A percentile compares a stretch with the other conserved stretches of the same genome.
phyloP scores from a whole-genome alignment of 2,113 vertebrate species.

The Mugil cephalus region DNA sequence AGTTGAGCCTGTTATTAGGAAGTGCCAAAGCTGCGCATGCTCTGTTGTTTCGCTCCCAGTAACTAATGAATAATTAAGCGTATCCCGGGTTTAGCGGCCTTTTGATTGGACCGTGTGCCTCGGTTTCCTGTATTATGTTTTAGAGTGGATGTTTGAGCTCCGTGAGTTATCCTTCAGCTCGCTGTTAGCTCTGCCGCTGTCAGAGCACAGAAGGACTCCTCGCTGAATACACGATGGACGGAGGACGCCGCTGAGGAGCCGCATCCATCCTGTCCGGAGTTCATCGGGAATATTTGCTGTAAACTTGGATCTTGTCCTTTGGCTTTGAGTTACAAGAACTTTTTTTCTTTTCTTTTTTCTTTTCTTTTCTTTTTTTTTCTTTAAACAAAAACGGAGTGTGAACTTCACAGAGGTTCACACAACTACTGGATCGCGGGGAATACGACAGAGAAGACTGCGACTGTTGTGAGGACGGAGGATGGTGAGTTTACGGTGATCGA shows the following conservation, averaged over 20 bases:
- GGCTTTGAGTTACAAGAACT: slow-evolving; percentile 5
- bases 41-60: slow-evolving; percentile 12
- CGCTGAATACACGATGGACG: slow-evolving; percentile 62
- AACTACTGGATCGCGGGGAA: slow-evolving; percentile 37
- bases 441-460: slow-evolving; percentile 29
- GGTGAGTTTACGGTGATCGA: slow-evolving; percentile 67
- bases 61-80: slow-evolving; percentile 72
- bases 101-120: slow-evolving; percentile 64
- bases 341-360: too few relatives aligned
- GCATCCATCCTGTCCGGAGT: slow-evolving; percentile 46
- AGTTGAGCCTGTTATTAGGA: background rate
- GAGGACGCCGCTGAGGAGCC: slow-evolving; percentile 60
- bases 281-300: slow-evolving; percentile 44
- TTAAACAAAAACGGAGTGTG: background rate
- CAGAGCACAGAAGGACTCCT: slow-evolving; percentile 25
- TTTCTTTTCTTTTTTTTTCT: too few relatives aligned
- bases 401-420: slow-evolving; percentile 32
- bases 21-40: slow-evolving; percentile 58
- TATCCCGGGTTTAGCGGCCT: background rate
- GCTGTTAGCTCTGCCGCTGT: slow-evolving; percentile 33
- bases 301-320: slow-evolving; percentile 41
- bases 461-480: slow-evolving; percentile 62
- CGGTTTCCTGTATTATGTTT: slow-evolving; percentile 68
- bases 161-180: slow-evolving; percentile 1
- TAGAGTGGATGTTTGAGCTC: slow-evolving; percentile 21